Percentiles rank a stretch among this genome's conserved stretches.
phyloP scores from a whole-genome alignment of 2,113 vertebrate genomes.

The Clarias magur region DNA sequence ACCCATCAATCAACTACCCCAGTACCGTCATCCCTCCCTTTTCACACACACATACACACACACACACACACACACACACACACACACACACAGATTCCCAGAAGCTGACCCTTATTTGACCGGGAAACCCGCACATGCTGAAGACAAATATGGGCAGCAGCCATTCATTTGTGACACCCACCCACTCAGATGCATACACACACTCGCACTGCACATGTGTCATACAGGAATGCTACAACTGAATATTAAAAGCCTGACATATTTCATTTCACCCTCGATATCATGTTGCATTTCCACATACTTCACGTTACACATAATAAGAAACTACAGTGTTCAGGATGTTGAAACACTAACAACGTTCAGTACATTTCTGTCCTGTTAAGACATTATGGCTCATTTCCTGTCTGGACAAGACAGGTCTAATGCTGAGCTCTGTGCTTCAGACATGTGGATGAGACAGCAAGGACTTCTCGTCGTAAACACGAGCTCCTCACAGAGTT shows the following conservation, averaged over 20 bases:
- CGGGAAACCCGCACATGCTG: conserved; percentile 54
- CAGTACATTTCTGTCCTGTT: background rate
- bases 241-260: background rate
- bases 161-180: conserved; percentile 41
- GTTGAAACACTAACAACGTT: background rate
- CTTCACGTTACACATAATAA: background rate
- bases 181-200: conserved; percentile 28
- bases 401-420: background rate
- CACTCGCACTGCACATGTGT: conserved; percentile 60
- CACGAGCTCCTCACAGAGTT: conserved; percentile 46
- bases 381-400: background rate
- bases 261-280: conserved; percentile 7
- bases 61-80: conserved; percentile 34
- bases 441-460: background rate
- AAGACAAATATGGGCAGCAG: conserved; percentile 51
- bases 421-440: background rate
- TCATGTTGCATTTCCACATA: background rate
- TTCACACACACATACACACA: conserved; percentile 45
- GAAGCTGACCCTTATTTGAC: conserved; percentile 60
- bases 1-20: conserved; percentile 74
- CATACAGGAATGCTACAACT: conserved; percentile 40
- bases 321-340: background rate
- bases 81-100: conserved; percentile 44
- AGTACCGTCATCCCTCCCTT: conserved; percentile 66
- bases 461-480: conserved; percentile 41